phyloP scores from a whole-genome alignment of 1,140 invertebrate species.

The Aphelinus certus region DNA sequence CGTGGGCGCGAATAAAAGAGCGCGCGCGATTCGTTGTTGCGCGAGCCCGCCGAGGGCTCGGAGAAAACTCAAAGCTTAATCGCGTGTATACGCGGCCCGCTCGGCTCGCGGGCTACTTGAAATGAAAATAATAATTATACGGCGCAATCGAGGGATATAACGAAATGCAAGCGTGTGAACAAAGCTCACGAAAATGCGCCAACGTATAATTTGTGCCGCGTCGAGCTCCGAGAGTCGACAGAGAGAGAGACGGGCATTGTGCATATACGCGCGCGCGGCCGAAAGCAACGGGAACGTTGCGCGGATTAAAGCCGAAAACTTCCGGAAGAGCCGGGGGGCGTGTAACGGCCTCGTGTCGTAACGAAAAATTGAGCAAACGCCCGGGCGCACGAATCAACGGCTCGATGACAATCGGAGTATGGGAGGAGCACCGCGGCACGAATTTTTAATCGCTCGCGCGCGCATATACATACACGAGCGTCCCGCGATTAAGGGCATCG shows the following conservation, averaged over 20 bases:
- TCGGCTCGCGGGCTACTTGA: too few relatives aligned
- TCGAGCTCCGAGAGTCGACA: too few relatives aligned
- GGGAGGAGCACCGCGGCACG: slow-evolving; percentile 1
- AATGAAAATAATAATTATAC: too few relatives aligned
- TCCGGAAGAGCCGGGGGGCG: background rate
- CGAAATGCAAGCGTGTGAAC: background rate
- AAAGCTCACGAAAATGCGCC: slow-evolving; percentile 2
- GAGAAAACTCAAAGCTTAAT: too few relatives aligned
- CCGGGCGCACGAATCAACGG: slow-evolving; percentile 1
- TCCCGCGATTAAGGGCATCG: slow-evolving; percentile 9
- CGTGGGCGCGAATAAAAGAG: too few relatives aligned
- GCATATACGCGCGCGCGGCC: background rate
- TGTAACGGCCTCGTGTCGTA: slow-evolving; percentile 5
- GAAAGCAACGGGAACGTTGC: slow-evolving; percentile 14
- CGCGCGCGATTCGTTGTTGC: too few relatives aligned
- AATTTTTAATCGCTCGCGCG: background rate
- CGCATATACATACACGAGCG: too few relatives aligned
- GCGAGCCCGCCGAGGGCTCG: too few relatives aligned
- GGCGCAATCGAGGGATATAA: too few relatives aligned
- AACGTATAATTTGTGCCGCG: background rate
- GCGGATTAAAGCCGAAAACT: slow-evolving; percentile 3
- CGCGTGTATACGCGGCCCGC: too few relatives aligned
- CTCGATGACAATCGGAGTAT: slow-evolving; percentile 8
- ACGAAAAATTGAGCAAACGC: slow-evolving; percentile 3
- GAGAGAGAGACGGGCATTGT: background rate